Conservation (phyloP, 2,113 vertebrate species). For the Orycteropus afer region DNA sequence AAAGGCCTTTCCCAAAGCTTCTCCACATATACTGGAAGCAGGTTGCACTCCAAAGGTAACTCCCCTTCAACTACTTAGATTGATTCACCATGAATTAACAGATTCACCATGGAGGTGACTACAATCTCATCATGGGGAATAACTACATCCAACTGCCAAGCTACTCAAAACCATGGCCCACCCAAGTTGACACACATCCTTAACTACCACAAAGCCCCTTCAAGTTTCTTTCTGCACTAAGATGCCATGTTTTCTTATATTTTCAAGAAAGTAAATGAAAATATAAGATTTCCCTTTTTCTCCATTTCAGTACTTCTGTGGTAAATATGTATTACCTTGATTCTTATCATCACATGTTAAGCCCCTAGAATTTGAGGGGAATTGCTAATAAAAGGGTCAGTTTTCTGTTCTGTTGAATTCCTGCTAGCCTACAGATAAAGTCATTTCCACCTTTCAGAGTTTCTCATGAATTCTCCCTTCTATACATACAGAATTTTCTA, state of each 20-base stretch:
- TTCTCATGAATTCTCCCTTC: not conserved
- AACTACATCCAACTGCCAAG: too few relatives aligned
- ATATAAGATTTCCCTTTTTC: not conserved
- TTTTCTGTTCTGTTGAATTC: not conserved
- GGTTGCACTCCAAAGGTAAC: too few relatives aligned
- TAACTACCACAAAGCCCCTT: too few relatives aligned
- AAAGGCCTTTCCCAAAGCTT: too few relatives aligned
- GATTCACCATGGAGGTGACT: too few relatives aligned
- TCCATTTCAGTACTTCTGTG: not conserved
- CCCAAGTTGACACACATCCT: too few relatives aligned
- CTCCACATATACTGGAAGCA: too few relatives aligned
- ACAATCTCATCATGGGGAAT: too few relatives aligned
- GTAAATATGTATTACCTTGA: not conserved
- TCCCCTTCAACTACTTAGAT: too few relatives aligned
- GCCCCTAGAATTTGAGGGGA: not conserved
- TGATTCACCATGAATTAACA: too few relatives aligned
- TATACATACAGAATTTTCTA: not conserved
- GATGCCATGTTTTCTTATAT: not conserved
- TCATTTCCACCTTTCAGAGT: not conserved
- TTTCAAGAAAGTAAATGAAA: not conserved
- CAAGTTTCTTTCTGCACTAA: not conserved
- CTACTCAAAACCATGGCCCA: too few relatives aligned
- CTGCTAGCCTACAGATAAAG: not conserved
- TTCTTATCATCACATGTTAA: not conserved
- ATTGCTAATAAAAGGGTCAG: not conserved